These are phyloP conservation scores for Cataglyphis livida DNA, from an alignment of 2,888 invertebrate genomes.

Conservation along the genomic window DNA sequence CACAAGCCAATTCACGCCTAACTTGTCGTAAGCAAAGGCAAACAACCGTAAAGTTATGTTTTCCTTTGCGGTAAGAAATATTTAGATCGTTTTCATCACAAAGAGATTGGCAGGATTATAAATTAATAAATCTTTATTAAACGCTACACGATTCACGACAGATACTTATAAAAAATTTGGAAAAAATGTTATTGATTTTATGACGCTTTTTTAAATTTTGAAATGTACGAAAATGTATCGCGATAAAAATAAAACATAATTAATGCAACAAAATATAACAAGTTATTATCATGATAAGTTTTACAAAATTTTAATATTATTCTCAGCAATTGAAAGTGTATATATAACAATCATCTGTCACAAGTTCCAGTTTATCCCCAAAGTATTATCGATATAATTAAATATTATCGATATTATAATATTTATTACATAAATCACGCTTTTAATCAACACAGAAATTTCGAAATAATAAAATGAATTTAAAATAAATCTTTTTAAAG, in stretches of 20 bases:
- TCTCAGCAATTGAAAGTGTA: neutral
- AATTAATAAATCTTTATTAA: conserved; percentile 14
- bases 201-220: neutral
- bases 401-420: no score
- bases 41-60: conserved; percentile 2
- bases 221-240: neutral
- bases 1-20: conserved; percentile 27
- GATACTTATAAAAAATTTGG: neutral
- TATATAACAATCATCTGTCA: no score
- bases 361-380: no score
- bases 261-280: neutral
- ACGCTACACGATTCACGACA: neutral
- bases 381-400: no score
- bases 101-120: neutral
- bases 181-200: neutral
- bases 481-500: no score
- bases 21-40: conserved; percentile 26
- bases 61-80: conserved; percentile 22
- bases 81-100: neutral
- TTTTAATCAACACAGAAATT: no score
- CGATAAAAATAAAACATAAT: neutral
- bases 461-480: no score
- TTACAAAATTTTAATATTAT: neutral
- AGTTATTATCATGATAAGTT: neutral
- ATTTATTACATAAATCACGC: no score